Evolutionary conservation across 2,888 invertebrate species (phyloP).

Genomic region (Oligia strigilis): DNA sequence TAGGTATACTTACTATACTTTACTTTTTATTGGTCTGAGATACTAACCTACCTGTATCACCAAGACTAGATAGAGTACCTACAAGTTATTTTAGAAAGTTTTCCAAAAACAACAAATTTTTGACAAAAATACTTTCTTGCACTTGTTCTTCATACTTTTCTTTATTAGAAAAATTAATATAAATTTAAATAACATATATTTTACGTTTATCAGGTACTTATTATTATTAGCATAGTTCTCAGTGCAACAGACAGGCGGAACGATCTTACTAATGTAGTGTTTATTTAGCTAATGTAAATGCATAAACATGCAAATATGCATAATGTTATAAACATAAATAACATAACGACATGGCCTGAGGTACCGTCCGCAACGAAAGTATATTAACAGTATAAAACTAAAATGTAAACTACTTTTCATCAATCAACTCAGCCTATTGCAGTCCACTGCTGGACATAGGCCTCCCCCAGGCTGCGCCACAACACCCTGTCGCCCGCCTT

Average conservation of each 20-base stretch:
- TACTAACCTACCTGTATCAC: neutral
- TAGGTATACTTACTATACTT: neutral
- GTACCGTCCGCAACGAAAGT: neutral
- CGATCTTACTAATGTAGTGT: slow-evolving; percentile 19
- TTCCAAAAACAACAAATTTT: neutral
- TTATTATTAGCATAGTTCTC: slow-evolving; percentile 32
- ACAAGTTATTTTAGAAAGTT: neutral
- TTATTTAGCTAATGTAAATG: slow-evolving; percentile 28
- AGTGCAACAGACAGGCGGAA: slow-evolving; percentile 13
- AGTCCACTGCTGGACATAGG: no score
- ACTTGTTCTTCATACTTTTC: neutral
- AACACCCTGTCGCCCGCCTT: no score
- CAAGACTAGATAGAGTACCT: neutral
- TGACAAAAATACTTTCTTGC: neutral
- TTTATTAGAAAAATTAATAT: neutral
- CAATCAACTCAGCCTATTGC: no score
- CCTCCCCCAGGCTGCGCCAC: no score
- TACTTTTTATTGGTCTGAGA: no score
- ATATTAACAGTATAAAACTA: neutral
- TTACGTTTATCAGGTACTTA: neutral
- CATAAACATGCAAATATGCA: neutral
- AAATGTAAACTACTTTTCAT: neutral
- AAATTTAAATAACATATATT: neutral
- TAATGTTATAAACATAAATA: neutral
- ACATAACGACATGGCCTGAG: neutral